phyloP scores from a whole-genome alignment of 2,888 invertebrate species.

The Pterostichus niger region DNA sequence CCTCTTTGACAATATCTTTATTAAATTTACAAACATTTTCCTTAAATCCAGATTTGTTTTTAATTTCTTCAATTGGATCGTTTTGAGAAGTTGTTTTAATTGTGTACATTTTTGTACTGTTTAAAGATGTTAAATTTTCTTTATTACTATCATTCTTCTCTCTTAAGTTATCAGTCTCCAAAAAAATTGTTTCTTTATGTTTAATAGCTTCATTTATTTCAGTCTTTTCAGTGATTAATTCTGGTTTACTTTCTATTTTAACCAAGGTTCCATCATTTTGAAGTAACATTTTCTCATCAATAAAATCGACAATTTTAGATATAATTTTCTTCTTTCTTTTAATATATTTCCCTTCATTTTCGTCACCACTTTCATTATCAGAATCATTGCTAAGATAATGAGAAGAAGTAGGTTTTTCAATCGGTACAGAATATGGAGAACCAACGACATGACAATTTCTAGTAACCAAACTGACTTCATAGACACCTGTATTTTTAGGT shows the following conservation, averaged over 20 bases:
- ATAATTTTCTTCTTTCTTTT: slow-evolving; percentile 74
- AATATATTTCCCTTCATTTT: slow-evolving; percentile 61
- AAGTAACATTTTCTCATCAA: slow-evolving; percentile 78
- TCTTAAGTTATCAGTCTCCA: slow-evolving; percentile 70
- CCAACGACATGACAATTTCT: slow-evolving; percentile 80
- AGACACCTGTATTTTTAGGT: slow-evolving; percentile 79
- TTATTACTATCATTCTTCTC: slow-evolving; percentile 53
- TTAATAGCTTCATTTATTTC: too few species aligned
- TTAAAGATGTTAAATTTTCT: too few species aligned
- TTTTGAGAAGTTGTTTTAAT: slow-evolving; percentile 60
- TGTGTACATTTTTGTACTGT: too few species aligned
- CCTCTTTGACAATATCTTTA: too few species aligned
- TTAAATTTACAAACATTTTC: too few species aligned
- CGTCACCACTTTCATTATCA: slow-evolving; percentile 71
- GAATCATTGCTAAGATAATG: slow-evolving; percentile 71
- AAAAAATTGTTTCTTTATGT: too few species aligned
- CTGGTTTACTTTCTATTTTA: slow-evolving; percentile 77
- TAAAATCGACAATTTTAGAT: slow-evolving; percentile 72
- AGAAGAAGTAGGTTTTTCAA: slow-evolving; percentile 74
- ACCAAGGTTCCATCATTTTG: slow-evolving; percentile 79
- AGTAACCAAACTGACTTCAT: slow-evolving; percentile 80
- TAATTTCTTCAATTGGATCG: neutral
- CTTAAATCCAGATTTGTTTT: too few species aligned
- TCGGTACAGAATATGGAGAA: slow-evolving; percentile 80
- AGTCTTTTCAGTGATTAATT: too few species aligned